A percentile compares a stretch with the other conserved stretches of the same genome.
phyloP scores from a whole-genome alignment of 2,888 invertebrate genomes.

The Phanerotoma sp. region DNA sequence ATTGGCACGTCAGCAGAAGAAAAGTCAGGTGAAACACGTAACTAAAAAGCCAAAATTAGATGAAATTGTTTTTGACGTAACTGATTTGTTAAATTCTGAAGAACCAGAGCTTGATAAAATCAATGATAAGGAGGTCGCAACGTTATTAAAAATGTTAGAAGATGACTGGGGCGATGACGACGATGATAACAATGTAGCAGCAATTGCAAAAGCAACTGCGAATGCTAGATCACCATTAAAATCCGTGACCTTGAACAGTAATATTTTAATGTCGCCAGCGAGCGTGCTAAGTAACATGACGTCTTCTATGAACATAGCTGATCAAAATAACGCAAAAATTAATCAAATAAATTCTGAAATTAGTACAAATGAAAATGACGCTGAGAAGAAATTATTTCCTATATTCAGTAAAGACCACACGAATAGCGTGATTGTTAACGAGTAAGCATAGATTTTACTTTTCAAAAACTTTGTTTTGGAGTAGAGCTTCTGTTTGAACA shows the following conservation, averaged over 20 bases:
- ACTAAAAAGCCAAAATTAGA: conserved; percentile 36
- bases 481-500: neutral
- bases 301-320: conserved; percentile 60
- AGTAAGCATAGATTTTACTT: conserved; percentile 42
- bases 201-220: conserved; percentile 18
- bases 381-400: conserved; percentile 43
- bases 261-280: conserved; percentile 57
- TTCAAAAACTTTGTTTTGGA: neutral
- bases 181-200: conserved; percentile 42
- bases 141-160: conserved; percentile 53
- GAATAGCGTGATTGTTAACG: conserved; percentile 23
- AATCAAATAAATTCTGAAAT: too few species aligned
- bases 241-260: conserved; percentile 35
- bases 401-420: conserved; percentile 47
- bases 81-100: conserved; percentile 52
- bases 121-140: conserved; percentile 44
- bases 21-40: conserved; percentile 19
- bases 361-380: conserved; percentile 12
- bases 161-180: conserved; percentile 54
- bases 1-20: conserved; percentile 38
- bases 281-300: conserved; percentile 61
- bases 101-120: conserved; percentile 45
- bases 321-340: conserved; percentile 37
- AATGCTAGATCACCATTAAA: conserved; percentile 37
- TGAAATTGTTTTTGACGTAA: conserved; percentile 45